phyloP scores from a whole-genome alignment of 37 sponge, comb jelly and placozoan genomes.

The Aplysina aerophoba region DNA sequence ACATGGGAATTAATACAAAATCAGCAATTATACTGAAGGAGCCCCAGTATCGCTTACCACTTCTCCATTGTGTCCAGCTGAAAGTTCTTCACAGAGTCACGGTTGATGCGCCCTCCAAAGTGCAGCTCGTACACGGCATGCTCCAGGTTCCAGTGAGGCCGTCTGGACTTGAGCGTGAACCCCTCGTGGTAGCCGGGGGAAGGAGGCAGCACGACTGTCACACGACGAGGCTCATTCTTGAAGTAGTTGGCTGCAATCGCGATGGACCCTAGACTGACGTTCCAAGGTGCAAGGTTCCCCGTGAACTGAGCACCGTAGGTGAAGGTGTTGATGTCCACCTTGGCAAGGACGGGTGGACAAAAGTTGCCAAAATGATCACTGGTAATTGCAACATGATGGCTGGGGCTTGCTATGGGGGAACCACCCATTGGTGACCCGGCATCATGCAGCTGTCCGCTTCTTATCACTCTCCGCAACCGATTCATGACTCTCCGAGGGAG shows the following conservation, averaged over 20 bases:
- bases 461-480: not conserved
- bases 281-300: not conserved
- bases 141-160: constrained; percentile 47
- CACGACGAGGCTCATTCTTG: constrained; percentile 32
- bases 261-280: constrained; percentile 29
- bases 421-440: not conserved
- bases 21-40: too few species aligned
- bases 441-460: constrained; percentile 14
- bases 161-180: constrained; percentile 35
- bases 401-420: not conserved
- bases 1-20: too few species aligned
- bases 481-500: too few species aligned
- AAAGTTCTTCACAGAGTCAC: constrained; percentile 64
- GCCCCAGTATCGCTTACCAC: constrained; percentile 32
- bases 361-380: too few species aligned
- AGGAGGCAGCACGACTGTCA: constrained; percentile 5
- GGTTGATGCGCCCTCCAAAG: constrained; percentile 55
- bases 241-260: constrained; percentile 41
- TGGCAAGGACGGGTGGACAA: not conserved
- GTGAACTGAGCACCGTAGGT: not conserved
- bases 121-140: constrained; percentile 47
- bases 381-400: not conserved
- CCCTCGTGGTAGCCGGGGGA: not conserved
- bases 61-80: constrained; percentile 46
- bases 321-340: not conserved